Percentiles rank a stretch among this genome's conserved stretches.
phyloP scores from a whole-genome alignment of 2,113 vertebrate genomes.

The Lethenteron reissneri region DNA sequence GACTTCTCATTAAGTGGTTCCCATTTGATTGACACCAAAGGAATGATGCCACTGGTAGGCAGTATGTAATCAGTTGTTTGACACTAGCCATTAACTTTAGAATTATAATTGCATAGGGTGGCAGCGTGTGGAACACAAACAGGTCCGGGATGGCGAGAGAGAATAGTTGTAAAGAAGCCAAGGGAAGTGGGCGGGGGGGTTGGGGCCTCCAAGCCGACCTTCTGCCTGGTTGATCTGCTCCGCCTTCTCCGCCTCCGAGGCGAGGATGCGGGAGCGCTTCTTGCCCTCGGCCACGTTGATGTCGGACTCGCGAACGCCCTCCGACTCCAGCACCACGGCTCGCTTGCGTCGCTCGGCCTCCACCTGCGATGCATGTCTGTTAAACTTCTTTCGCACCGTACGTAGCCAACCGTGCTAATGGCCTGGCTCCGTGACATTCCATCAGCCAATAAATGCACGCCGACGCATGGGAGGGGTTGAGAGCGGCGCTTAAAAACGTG shows the following conservation, averaged over 20 bases:
- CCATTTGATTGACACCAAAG: too few species aligned
- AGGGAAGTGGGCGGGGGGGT: neutral
- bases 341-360: slow-evolving; percentile 74
- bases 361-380: slow-evolving; percentile 29
- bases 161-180: neutral
- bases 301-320: slow-evolving; percentile 58
- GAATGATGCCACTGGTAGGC: too few species aligned
- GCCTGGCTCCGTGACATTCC: too few species aligned
- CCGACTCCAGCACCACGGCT: slow-evolving; percentile 71
- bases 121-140: neutral
- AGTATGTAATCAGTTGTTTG: too few species aligned
- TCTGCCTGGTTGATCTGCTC: slow-evolving; percentile 74
- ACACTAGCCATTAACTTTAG: too few species aligned
- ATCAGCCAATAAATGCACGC: too few species aligned
- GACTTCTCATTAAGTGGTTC: too few species aligned
- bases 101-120: too few species aligned
- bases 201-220: slow-evolving; percentile 21
- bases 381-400: too few species aligned
- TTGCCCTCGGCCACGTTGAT: slow-evolving; percentile 76
- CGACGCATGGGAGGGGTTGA: too few species aligned
- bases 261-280: slow-evolving; percentile 81
- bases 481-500: too few species aligned
- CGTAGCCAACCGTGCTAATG: too few species aligned
- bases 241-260: slow-evolving; percentile 57
- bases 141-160: neutral